Percentiles rank a stretch among this genome's conserved stretches.
Conservation (phyloP, 2,797 vertebrate genomes). For the Epinephelus malabaricus region DNA sequence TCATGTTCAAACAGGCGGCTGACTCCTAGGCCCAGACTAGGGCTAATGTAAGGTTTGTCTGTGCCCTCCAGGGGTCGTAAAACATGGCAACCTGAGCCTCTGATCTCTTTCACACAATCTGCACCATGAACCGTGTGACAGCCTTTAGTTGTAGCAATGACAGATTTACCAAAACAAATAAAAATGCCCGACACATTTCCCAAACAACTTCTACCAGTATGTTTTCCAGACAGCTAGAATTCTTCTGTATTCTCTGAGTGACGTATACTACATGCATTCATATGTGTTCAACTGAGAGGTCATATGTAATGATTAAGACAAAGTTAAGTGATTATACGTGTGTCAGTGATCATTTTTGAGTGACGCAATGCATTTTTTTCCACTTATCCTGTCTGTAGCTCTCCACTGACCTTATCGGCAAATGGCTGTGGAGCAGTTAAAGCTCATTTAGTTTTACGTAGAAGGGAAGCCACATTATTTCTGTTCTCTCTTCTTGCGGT, state of each 20-base stretch:
- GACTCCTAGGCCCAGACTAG: slow-evolving; percentile 72
- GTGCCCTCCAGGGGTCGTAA: slow-evolving; percentile 77
- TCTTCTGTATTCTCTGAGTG: neutral
- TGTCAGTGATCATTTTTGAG: neutral
- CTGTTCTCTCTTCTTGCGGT: slow-evolving; percentile 36
- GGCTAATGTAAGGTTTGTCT: slow-evolving; percentile 77
- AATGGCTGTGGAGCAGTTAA: slow-evolving; percentile 19
- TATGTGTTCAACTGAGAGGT: neutral
- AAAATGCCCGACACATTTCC: slow-evolving; percentile 42
- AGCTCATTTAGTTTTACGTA: slow-evolving; percentile 23
- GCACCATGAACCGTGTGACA: slow-evolving; percentile 34
- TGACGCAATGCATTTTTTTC: slow-evolving; percentile 7
- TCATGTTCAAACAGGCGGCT: slow-evolving; percentile 82
- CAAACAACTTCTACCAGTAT: slow-evolving; percentile 19
- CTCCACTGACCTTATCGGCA: slow-evolving; percentile 4
- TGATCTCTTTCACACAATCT: slow-evolving; percentile 65
- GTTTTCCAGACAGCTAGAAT: neutral
- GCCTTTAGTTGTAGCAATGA: slow-evolving; percentile 43
- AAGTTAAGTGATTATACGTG: neutral
- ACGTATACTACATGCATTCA: neutral
- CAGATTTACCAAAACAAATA: slow-evolving; percentile 36
- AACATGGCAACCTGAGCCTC: slow-evolving; percentile 69
- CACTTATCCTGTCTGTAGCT: slow-evolving; percentile 3
- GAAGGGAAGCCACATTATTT: slow-evolving; percentile 19
- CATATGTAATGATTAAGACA: neutral